Evolutionary conservation across 2,797 vertebrate genomes (phyloP).

Genomic region (Lerista edwardsae): DNA sequence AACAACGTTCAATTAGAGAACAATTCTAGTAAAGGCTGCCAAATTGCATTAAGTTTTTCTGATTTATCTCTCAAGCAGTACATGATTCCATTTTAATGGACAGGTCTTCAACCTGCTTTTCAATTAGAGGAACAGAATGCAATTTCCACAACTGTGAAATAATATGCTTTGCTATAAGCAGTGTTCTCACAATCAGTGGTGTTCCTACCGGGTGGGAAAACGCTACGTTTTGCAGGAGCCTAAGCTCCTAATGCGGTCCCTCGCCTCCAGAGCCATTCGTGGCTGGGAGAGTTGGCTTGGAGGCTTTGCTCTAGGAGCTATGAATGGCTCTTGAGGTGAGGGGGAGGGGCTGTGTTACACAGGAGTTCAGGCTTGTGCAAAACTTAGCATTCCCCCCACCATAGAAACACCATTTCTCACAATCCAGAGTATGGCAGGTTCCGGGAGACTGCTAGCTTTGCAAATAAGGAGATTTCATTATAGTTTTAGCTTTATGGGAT

Average conservation of each 20-base stretch:
- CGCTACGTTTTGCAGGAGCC: too few species aligned
- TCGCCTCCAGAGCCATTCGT: too few species aligned
- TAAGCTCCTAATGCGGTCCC: too few species aligned
- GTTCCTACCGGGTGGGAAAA: too few species aligned
- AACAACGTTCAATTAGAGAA: not conserved
- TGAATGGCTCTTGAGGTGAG: too few species aligned
- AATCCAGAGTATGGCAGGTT: not conserved
- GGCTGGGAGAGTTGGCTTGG: too few species aligned
- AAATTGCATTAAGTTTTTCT: not conserved
- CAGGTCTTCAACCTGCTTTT: not conserved
- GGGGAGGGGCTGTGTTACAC: too few species aligned
- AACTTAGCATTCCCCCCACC: too few species aligned
- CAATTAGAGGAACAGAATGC: not conserved
- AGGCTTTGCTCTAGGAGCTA: too few species aligned
- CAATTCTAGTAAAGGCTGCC: not conserved
- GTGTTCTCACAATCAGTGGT: not conserved
- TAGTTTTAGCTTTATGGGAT: not conserved
- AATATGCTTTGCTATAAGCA: not conserved
- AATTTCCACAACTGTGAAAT: slow-evolving; percentile 12
- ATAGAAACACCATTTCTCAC: too few species aligned
- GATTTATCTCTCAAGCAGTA: not conserved
- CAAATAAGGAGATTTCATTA: not conserved
- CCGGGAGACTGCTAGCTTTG: not conserved
- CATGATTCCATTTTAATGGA: not conserved
- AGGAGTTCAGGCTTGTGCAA: too few species aligned